phyloP scores from a whole-genome alignment of 2,113 vertebrate species.

The Tachysurus fulvidraco region DNA sequence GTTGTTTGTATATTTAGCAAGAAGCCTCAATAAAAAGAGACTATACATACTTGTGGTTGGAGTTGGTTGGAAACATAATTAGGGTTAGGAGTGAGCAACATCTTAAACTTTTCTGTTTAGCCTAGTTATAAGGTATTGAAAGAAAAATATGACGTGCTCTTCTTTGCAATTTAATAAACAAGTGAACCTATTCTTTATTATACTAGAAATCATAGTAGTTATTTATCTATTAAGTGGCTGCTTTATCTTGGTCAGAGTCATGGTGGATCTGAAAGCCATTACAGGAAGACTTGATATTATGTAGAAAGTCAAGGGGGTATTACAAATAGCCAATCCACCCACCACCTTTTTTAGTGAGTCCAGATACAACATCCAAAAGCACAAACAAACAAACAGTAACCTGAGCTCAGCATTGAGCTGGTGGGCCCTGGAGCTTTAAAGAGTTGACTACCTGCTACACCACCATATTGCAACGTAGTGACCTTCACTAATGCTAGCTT shows the following conservation, averaged over 20 bases:
- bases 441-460: not conserved
- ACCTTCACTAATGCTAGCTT: not conserved
- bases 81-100: not conserved
- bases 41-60: not conserved
- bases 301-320: not conserved
- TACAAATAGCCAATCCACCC: not conserved
- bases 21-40: not conserved
- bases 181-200: not conserved
- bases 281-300: not conserved
- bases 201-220: not conserved
- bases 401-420: not conserved
- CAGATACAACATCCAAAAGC: not conserved
- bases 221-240: not conserved
- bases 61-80: not conserved
- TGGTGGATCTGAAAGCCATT: not conserved
- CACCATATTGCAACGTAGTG: not conserved
- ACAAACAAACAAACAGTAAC: constrained; percentile 4
- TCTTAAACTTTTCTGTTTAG: not conserved
- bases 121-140: not conserved
- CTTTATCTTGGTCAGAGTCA: not conserved
- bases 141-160: not conserved
- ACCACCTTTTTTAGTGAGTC: not conserved
- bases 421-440: not conserved
- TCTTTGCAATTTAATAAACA: not conserved
- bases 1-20: not conserved